A percentile compares a stretch with the other conserved stretches of the same genome.
phyloP scores from a whole-genome alignment of 2,888 invertebrate species.

The Xanthia icteritia region DNA sequence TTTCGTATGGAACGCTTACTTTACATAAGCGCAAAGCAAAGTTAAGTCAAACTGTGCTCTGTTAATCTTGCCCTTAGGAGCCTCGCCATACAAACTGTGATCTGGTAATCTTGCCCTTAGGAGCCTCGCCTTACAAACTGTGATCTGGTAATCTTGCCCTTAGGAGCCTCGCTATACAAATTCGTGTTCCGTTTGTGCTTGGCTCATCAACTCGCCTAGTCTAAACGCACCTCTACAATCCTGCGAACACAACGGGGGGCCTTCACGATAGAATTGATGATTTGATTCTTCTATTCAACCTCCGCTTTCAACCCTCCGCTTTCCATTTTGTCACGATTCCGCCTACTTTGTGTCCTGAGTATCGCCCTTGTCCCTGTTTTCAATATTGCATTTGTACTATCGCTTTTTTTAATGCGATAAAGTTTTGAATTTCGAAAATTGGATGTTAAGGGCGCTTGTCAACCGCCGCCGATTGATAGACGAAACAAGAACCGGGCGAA shows the following conservation, averaged over 20 bases:
- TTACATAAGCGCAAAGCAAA: too few relatives aligned
- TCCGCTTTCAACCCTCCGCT: not conserved
- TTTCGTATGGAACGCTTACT: not conserved
- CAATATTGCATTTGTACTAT: not conserved
- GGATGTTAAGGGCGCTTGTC: not conserved
- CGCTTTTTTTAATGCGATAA: not conserved
- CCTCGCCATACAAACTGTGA: too few relatives aligned
- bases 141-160: not conserved
- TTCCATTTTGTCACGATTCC: not conserved
- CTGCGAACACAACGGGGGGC: not conserved
- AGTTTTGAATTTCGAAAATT: not conserved
- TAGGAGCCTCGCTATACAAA: too few relatives aligned
- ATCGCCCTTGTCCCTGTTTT: not conserved
- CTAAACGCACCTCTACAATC: too few relatives aligned
- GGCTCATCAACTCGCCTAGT: not conserved
- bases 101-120: too few relatives aligned
- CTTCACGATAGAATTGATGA: not conserved
- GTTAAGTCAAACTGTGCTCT: too few relatives aligned
- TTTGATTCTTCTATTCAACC: constrained; percentile 1
- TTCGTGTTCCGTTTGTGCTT: not conserved
- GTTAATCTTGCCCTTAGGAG: too few relatives aligned
- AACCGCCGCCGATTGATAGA: not conserved
- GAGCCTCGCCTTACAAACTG: too few relatives aligned
- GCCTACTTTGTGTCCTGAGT: not conserved
- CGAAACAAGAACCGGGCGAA: not conserved